Evolutionary conservation across 1,140 invertebrate genomes (phyloP).

Genomic region (Bombus turneri): DNA sequence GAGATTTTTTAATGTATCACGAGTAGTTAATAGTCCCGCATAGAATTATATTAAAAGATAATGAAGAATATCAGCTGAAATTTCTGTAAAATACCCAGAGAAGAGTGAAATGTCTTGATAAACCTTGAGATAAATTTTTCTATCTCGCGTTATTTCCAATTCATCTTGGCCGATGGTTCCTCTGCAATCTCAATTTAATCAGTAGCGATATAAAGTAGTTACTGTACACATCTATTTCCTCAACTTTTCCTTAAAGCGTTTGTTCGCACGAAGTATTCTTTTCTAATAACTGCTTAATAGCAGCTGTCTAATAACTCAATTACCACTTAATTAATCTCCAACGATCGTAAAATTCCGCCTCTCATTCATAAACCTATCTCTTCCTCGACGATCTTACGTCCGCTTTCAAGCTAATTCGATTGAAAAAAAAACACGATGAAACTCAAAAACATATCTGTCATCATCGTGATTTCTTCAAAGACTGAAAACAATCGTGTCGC

Average conservation of each 20-base stretch:
- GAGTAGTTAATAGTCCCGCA: no score
- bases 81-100: no score
- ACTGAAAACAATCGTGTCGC: no score
- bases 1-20: not conserved
- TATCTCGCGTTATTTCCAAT: not conserved
- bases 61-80: not conserved
- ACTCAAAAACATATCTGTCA: no score
- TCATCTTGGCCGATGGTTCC: not conserved
- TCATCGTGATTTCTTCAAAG: no score
- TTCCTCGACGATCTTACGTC: not conserved
- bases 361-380: slow-evolving; percentile 1
- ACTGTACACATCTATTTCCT: no score
- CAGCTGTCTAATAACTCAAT: slow-evolving; percentile 14
- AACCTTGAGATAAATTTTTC: not conserved
- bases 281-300: not conserved
- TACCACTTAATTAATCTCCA: slow-evolving; percentile 25
- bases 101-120: not conserved
- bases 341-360: slow-evolving; percentile 23
- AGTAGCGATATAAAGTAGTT: not conserved
- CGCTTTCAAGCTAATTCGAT: not conserved
- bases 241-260: not conserved
- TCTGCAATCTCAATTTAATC: not conserved
- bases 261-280: not conserved
- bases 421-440: not conserved
- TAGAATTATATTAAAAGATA: not conserved